Conservation (phyloP, 1,140 invertebrate species). For the Macrotrachela quadricornifera region DNA sequence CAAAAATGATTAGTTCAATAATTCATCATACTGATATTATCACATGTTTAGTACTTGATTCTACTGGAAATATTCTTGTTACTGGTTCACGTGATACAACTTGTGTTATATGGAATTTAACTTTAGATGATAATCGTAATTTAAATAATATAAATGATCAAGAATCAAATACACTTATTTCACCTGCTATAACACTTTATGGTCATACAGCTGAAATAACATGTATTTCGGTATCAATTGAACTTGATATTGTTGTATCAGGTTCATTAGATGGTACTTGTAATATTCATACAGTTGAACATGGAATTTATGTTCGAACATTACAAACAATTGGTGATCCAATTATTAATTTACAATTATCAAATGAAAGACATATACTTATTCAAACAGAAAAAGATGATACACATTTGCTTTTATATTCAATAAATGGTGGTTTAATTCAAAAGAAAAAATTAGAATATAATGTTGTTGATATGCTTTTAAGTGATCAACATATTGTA, state of each 20-base stretch:
- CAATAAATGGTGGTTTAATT: no score
- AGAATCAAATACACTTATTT: no score
- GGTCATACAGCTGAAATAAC: slow-evolving; percentile 37
- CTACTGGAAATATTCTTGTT: slow-evolving; percentile 37
- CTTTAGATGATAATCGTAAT: slow-evolving; percentile 4
- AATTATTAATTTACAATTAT: not conserved
- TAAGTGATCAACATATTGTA: no score
- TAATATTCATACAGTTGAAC: slow-evolving; percentile 41
- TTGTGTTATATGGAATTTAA: slow-evolving; percentile 36
- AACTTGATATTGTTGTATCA: slow-evolving; percentile 42
- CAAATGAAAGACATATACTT: slow-evolving; percentile 4
- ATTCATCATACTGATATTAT: slow-evolving; percentile 32
- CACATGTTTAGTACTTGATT: slow-evolving; percentile 40
- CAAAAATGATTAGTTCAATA: no score
- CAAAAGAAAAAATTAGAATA: no score
- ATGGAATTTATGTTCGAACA: slow-evolving; percentile 39
- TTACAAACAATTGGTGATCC: slow-evolving; percentile 13
- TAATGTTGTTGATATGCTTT: no score
- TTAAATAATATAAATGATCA: slow-evolving; percentile 26
- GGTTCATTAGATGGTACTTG: slow-evolving; percentile 43
- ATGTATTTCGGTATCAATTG: slow-evolving; percentile 39
- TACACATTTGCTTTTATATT: no score
- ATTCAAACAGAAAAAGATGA: not conserved
- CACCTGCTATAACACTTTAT: slow-evolving; percentile 28
- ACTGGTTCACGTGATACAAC: slow-evolving; percentile 43